Percentiles rank a stretch among this genome's conserved stretches.
Conservation (phyloP, 2,797 vertebrate genomes). For the Nyctalus aviator region DNA sequence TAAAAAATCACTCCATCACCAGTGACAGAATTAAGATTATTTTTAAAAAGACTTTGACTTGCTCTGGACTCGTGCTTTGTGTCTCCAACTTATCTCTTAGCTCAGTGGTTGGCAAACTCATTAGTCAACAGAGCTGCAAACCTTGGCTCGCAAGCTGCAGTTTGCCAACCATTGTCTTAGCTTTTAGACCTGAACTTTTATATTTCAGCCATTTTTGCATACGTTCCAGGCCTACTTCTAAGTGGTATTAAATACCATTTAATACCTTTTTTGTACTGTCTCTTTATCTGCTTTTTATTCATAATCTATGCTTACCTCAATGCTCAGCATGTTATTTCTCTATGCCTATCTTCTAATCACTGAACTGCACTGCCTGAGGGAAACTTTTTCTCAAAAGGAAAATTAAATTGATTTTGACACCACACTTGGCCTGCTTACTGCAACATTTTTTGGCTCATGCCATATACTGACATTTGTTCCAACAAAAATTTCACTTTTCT, state of each 20-base stretch:
- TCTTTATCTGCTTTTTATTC: neutral
- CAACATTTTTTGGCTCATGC: constrained; percentile 51
- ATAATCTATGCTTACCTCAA: neutral
- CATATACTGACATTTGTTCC: constrained; percentile 8
- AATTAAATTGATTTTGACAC: constrained; percentile 53
- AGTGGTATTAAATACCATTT: too few species aligned
- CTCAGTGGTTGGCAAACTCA: too few species aligned
- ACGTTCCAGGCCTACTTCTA: neutral
- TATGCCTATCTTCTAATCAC: constrained; percentile 21
- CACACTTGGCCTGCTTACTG: neutral
- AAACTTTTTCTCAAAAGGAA: constrained; percentile 53
- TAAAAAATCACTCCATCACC: neutral
- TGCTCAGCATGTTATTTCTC: neutral
- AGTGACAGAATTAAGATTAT: neutral
- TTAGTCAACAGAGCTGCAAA: too few species aligned
- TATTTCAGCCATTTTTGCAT: neutral
- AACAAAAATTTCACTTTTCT: constrained; percentile 48
- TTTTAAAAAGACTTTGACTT: neutral
- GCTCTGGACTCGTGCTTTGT: neutral
- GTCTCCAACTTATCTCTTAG: neutral
- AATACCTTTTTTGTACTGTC: neutral
- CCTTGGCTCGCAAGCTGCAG: too few species aligned
- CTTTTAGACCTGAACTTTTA: neutral
- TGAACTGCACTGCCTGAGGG: neutral
- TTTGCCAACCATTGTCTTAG: neutral